Percentiles rank a stretch among this genome's conserved stretches.
These are phyloP conservation scores for Alethe diademata DNA, from an alignment of 2,113 vertebrate species.

Conservation along the genomic window DNA sequence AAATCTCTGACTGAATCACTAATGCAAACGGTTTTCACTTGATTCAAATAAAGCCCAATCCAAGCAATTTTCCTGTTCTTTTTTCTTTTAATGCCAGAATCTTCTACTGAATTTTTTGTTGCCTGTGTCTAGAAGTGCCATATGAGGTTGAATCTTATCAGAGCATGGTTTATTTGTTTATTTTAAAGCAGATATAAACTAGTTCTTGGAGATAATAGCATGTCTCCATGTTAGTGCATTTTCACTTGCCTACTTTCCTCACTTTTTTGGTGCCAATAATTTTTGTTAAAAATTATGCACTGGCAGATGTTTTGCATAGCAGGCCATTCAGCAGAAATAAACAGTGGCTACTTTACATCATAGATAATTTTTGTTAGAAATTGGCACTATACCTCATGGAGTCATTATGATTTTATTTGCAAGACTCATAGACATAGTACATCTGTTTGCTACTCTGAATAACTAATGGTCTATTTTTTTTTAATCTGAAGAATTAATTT, in stretches of 20 bases:
- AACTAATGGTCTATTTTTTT: slow-evolving; percentile 19
- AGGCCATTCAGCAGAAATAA: background rate
- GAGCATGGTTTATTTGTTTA: background rate
- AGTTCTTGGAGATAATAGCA: background rate
- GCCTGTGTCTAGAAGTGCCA: background rate
- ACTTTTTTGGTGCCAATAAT: background rate
- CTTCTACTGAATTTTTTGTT: background rate
- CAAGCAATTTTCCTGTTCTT: background rate
- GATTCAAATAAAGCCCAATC: background rate
- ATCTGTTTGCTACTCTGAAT: background rate
- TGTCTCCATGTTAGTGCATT: background rate
- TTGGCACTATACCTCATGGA: background rate
- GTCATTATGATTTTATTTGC: background rate
- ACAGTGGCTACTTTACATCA: background rate
- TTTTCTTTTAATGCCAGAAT: background rate
- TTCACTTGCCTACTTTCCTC: background rate
- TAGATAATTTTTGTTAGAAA: background rate
- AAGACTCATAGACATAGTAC: background rate
- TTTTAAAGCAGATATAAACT: background rate
- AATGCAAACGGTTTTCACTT: background rate
- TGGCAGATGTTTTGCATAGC: slow-evolving; percentile 31
- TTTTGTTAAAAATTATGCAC: background rate
- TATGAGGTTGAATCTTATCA: background rate
- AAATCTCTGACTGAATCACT: background rate
- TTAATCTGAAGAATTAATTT: background rate